phyloP scores from a whole-genome alignment of 2,888 invertebrate genomes.

The Dastarcus helophoroides region DNA sequence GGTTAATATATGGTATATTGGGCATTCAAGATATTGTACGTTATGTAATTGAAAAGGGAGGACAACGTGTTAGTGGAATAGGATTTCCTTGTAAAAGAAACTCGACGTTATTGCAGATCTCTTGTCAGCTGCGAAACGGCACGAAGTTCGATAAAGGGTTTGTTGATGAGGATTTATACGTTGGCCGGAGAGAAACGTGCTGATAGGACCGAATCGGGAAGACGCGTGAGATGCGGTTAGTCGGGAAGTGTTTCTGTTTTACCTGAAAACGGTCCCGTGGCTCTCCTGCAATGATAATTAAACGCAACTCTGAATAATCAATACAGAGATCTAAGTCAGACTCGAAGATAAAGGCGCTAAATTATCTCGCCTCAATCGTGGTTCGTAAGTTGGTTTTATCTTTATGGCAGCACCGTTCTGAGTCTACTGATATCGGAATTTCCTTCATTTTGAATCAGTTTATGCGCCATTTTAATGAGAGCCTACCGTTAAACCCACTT shows the following conservation, averaged over 20 bases:
- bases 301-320: constrained; percentile 1
- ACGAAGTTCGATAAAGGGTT: constrained; percentile 5
- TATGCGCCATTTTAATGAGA: background rate
- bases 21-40: too few relatives aligned
- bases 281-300: background rate
- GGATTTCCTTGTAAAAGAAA: too few relatives aligned
- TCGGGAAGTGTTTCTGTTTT: background rate
- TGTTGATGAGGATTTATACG: constrained; percentile 10
- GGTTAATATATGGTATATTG: too few relatives aligned
- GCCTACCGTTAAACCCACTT: background rate
- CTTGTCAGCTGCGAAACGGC: too few relatives aligned
- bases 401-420: constrained; percentile 13
- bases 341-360: constrained; percentile 10
- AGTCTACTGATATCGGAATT: constrained; percentile 10
- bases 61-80: too few relatives aligned
- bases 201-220: constrained; percentile 7
- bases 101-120: too few relatives aligned
- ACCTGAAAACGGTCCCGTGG: constrained; percentile 1
- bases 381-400: constrained; percentile 11
- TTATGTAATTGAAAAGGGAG: too few relatives aligned
- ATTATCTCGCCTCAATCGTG: constrained; percentile 11
- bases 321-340: constrained; percentile 3
- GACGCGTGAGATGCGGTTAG: constrained; percentile 2
- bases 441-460: constrained; percentile 10
- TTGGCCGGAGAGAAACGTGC: constrained; percentile 8